Evolutionary conservation across 2,888 invertebrate genomes (phyloP).

Genomic region (Andrena trimmerana): DNA sequence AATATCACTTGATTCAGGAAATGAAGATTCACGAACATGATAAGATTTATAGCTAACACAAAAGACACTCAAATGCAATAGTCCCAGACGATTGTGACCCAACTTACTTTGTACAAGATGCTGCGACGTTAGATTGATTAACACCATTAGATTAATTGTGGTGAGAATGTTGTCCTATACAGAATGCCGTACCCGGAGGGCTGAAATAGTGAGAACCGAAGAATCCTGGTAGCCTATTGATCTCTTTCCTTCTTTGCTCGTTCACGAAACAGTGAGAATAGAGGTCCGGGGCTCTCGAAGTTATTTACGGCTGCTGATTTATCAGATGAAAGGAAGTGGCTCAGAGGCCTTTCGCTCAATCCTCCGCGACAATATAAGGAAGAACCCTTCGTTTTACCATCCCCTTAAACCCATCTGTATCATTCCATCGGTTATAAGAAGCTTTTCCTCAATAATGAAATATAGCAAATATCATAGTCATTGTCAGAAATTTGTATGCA

Average conservation of each 20-base stretch:
- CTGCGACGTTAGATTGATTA: background rate
- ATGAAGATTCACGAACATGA: no score
- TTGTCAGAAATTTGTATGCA: no score
- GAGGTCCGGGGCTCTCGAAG: constrained; percentile 78
- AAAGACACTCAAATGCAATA: no score
- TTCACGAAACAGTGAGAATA: constrained; percentile 72
- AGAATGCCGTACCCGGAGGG: constrained; percentile 32
- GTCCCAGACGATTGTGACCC: no score
- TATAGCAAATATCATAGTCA: background rate
- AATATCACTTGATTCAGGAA: no score
- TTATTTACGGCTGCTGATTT: constrained; percentile 84
- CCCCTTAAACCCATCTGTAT: constrained; percentile 38
- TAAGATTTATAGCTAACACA: no score
- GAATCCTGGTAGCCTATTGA: constrained; percentile 76
- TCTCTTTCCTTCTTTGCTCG: constrained; percentile 82
- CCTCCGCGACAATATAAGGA: constrained; percentile 78
- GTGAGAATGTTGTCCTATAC: background rate
- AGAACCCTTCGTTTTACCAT: constrained; percentile 64
- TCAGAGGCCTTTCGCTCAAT: constrained; percentile 77
- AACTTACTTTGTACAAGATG: background rate
- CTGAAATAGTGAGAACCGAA: constrained; percentile 74
- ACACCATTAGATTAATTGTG: no score
- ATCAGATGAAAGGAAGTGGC: constrained; percentile 82
- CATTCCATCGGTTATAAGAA: constrained; percentile 35
- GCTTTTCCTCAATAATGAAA: constrained; percentile 21